A percentile compares a stretch with the other conserved stretches of the same genome.
These are phyloP conservation scores for Rafetus swinhoei DNA, from an alignment of 2,113 vertebrate species.

Conservation along the genomic window DNA sequence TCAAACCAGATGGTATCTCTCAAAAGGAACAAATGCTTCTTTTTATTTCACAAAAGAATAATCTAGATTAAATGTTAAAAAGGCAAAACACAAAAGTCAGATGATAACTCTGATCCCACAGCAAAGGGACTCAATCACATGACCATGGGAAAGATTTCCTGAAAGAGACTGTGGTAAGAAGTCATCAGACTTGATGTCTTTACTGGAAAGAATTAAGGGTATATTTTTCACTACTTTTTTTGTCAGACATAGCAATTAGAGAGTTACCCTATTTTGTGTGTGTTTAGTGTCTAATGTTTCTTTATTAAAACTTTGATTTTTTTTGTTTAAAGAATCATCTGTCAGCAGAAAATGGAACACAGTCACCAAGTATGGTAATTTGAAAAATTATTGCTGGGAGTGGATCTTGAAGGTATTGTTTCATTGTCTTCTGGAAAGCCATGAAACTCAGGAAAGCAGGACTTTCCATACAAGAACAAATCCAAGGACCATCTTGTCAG, in stretches of 20 bases:
- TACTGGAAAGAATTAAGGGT: background rate
- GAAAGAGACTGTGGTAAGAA: background rate
- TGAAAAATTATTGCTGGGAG: background rate
- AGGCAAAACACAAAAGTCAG: background rate
- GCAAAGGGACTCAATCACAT: background rate
- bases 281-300: background rate
- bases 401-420: background rate
- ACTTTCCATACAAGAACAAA: background rate
- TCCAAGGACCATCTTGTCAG: background rate
- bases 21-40: background rate
- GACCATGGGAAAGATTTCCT: background rate
- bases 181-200: background rate
- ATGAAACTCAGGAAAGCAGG: slow-evolving; percentile 5
- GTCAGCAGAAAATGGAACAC: background rate
- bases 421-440: background rate
- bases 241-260: background rate
- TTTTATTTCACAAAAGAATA: background rate
- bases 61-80: background rate
- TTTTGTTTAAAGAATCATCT: background rate
- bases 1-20: slow-evolving; percentile 18
- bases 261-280: background rate
- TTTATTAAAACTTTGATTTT: background rate
- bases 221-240: slow-evolving; percentile 2
- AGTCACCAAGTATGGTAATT: background rate
- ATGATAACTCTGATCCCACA: background rate